Conservation (phyloP, 2,888 invertebrate species). For the Lymantria monacha region DNA sequence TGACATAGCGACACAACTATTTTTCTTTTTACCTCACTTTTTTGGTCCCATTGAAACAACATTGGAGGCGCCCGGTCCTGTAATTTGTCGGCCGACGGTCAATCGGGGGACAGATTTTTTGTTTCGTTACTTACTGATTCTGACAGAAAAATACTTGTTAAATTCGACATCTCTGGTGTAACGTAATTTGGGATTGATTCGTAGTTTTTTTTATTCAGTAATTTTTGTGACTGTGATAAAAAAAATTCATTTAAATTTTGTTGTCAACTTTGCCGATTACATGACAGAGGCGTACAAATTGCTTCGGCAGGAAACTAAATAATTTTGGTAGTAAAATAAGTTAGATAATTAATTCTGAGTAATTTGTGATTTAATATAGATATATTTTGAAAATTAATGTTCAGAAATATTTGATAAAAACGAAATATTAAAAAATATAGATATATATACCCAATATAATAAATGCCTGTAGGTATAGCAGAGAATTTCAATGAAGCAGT, state of each 20-base stretch:
- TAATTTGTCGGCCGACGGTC: constrained; percentile 67
- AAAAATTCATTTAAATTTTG: neutral
- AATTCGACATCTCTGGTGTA: constrained; percentile 31
- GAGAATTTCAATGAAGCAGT: no score
- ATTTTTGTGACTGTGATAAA: neutral
- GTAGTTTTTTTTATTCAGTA: constrained; percentile 7
- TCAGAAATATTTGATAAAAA: no score
- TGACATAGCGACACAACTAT: constrained; percentile 63
- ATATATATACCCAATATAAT: no score
- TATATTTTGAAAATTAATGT: no score
- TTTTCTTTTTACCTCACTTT: constrained; percentile 42
- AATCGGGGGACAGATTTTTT: constrained; percentile 41
- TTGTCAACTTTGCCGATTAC: no score
- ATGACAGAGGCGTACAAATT: no score
- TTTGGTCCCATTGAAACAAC: constrained; percentile 48
- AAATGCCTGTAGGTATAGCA: no score
- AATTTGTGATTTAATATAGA: no score
- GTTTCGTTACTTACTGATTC: constrained; percentile 34
- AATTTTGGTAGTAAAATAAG: no score
- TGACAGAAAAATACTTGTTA: constrained; percentile 50
- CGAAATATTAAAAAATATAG: no score
- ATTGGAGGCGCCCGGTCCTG: constrained; percentile 60
- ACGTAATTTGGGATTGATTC: constrained; percentile 30
- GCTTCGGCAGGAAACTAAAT: no score
- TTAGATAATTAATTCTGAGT: no score